These are phyloP conservation scores for Falco columbarius DNA, from an alignment of 2,797 vertebrate species.

Conservation along the genomic window DNA sequence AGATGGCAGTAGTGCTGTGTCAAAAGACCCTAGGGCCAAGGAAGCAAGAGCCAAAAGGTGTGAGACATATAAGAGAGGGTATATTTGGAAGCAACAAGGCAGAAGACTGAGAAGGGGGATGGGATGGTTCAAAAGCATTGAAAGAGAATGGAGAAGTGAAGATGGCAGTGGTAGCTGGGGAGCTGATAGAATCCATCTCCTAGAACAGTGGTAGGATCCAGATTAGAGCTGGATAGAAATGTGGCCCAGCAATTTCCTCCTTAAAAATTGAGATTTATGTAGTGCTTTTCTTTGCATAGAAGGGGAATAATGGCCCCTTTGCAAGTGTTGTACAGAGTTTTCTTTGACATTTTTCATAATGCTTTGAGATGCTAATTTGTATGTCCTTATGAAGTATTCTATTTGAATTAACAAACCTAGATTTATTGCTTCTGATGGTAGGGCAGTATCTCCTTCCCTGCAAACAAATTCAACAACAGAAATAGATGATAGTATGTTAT, in stretches of 20 bases:
- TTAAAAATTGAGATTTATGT: fast-evolving
- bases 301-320: background rate
- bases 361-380: background rate
- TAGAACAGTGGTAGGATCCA: background rate
- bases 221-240: background rate
- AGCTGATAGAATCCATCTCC: background rate
- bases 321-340: background rate
- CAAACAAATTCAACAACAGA: background rate
- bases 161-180: background rate
- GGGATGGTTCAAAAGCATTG: background rate
- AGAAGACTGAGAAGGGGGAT: background rate
- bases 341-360: background rate
- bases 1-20: background rate
- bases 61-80: background rate
- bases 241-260: background rate
- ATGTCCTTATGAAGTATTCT: background rate
- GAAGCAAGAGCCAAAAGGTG: background rate
- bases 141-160: background rate
- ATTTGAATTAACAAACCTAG: background rate
- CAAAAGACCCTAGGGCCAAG: background rate
- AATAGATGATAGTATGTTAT: background rate
- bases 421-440: background rate
- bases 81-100: background rate
- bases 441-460: background rate
- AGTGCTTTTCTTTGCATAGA: background rate